Evolutionary conservation across 2,113 vertebrate species (phyloP).

Genomic region (Paratilapia polleni): DNA sequence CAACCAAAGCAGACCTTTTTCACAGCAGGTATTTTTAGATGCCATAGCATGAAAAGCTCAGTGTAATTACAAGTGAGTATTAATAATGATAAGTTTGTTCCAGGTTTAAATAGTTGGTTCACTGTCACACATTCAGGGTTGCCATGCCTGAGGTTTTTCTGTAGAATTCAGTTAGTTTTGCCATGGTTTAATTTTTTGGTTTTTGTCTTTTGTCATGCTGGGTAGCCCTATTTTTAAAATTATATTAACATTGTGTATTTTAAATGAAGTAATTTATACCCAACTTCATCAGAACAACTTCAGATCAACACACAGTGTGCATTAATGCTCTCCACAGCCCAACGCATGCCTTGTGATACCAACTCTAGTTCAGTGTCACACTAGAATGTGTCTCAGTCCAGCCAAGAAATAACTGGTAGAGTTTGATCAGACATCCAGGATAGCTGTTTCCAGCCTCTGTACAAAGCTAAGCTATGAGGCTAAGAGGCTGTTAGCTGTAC

Average conservation of each 20-base stretch:
- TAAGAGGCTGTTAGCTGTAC: neutral
- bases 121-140: neutral
- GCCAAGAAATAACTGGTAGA: neutral
- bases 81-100: no score
- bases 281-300: neutral
- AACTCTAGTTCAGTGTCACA: no score
- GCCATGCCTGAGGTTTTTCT: neutral
- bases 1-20: neutral
- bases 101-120: neutral
- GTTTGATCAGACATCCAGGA: neutral
- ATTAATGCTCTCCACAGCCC: neutral
- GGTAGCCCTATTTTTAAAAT: neutral
- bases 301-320: neutral
- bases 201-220: neutral
- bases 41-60: neutral
- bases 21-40: neutral
- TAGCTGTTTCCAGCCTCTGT: neutral
- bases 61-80: neutral
- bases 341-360: neutral
- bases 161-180: neutral
- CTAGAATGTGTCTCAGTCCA: neutral
- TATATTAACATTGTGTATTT: neutral
- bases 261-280: neutral
- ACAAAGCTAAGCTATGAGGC: neutral
- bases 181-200: neutral